phyloP scores from a whole-genome alignment of 2,797 vertebrate genomes.

The Thripadectes ignobilis region DNA sequence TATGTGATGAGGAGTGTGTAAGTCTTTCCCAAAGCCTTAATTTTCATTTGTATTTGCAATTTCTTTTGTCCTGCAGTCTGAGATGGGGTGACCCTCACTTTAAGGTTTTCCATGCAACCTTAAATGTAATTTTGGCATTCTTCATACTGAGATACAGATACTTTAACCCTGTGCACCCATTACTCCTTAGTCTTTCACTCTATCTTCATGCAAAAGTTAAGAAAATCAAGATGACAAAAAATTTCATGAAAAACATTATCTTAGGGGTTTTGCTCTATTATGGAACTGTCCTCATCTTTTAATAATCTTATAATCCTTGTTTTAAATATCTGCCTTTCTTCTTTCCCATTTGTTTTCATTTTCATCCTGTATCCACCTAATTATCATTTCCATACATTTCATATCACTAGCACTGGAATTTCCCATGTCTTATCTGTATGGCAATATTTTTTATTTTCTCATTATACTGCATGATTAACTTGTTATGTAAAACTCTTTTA shows the following conservation, averaged over 20 bases:
- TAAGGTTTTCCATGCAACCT: background rate
- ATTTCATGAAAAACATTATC: background rate
- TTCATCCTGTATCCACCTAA: background rate
- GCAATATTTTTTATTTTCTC: background rate
- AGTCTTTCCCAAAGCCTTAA: background rate
- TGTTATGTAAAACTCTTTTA: constrained; percentile 18
- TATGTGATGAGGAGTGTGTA: background rate
- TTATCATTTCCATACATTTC: constrained; percentile 8
- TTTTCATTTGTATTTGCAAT: background rate
- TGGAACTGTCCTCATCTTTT: background rate
- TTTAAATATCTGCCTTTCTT: background rate
- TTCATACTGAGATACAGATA: background rate
- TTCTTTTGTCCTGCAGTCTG: background rate
- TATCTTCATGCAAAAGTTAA: background rate
- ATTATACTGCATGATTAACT: constrained; percentile 20
- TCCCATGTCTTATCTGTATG: constrained; percentile 48
- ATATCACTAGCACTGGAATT: constrained; percentile 16
- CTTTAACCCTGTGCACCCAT: background rate
- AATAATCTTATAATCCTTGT: background rate
- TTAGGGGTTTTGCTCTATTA: background rate
- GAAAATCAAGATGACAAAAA: background rate
- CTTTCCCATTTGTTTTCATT: constrained; percentile 35
- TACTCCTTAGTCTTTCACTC: background rate
- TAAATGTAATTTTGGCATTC: background rate
- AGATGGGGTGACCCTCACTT: background rate